These are phyloP conservation scores for Accipiter virgatus DNA, from an alignment of 2,113 vertebrate species.

Conservation along the genomic window DNA sequence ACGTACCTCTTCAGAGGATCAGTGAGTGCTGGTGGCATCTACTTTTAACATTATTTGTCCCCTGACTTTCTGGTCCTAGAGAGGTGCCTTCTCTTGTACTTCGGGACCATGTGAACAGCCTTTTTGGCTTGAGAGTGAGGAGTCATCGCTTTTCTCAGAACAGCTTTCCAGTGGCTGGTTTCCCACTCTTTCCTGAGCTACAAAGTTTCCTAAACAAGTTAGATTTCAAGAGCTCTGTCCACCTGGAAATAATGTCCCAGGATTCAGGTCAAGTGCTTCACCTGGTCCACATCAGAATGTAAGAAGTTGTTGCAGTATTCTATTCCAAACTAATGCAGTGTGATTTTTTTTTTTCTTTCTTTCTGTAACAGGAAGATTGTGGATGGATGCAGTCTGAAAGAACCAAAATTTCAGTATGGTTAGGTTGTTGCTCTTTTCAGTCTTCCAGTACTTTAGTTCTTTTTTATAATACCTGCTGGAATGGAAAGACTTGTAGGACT, in stretches of 20 bases:
- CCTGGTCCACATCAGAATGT: not conserved
- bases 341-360: too few relatives aligned
- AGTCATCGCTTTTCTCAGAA: not conserved
- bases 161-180: not conserved
- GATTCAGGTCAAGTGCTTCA: not conserved
- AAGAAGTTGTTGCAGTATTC: not conserved
- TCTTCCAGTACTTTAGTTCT: not conserved
- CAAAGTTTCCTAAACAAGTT: not conserved
- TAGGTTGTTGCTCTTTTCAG: not conserved
- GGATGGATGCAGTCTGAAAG: not conserved
- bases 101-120: not conserved
- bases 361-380: not conserved
- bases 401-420: not conserved
- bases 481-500: not conserved
- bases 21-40: not conserved
- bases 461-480: not conserved
- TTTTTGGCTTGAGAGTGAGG: not conserved
- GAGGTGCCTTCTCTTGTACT: not conserved
- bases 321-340: not conserved
- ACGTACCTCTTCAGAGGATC: not conserved
- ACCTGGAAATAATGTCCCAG: not conserved
- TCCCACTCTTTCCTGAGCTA: not conserved
- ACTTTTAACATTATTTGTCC: not conserved
- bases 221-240: not conserved
- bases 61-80: not conserved